Evolutionary conservation across 2,797 vertebrate species (phyloP).

Genomic region (Podarcis siculus): DNA sequence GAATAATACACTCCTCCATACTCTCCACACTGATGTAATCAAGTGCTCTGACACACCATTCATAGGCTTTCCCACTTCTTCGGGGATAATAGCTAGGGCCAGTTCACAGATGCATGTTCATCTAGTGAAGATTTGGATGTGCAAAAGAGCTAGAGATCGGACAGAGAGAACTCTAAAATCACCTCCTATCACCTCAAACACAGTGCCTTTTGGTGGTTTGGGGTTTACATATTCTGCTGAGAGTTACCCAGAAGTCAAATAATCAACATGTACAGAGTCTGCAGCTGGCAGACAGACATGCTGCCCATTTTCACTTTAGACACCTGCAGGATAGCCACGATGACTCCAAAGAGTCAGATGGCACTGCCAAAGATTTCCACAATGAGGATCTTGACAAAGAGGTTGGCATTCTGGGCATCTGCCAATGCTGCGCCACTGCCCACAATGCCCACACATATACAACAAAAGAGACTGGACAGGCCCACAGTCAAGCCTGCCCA

Average conservation of each 20-base stretch:
- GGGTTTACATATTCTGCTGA: not conserved
- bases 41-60: not conserved
- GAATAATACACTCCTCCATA: not conserved
- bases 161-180: not conserved
- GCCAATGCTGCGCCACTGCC: constrained; percentile 97
- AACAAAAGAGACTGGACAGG: constrained; percentile 98
- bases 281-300: constrained; percentile 74
- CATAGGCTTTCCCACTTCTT: not conserved
- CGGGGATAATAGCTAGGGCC: not conserved
- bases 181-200: not conserved
- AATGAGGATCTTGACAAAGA: constrained; percentile 98
- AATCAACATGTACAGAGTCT: constrained; percentile 85
- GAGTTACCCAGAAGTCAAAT: not conserved
- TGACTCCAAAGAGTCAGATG: constrained; percentile 96
- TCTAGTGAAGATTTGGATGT: not conserved
- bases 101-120: not conserved
- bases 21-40: not conserved
- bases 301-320: constrained; percentile 98
- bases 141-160: not conserved
- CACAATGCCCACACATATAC: constrained; percentile 97
- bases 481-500: constrained; percentile 96
- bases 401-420: constrained; percentile 95
- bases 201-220: not conserved
- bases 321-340: constrained; percentile 98
- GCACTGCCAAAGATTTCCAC: constrained; percentile 99